Conservation (phyloP, 2,888 invertebrate species). For the Oxycera nigricornis region DNA sequence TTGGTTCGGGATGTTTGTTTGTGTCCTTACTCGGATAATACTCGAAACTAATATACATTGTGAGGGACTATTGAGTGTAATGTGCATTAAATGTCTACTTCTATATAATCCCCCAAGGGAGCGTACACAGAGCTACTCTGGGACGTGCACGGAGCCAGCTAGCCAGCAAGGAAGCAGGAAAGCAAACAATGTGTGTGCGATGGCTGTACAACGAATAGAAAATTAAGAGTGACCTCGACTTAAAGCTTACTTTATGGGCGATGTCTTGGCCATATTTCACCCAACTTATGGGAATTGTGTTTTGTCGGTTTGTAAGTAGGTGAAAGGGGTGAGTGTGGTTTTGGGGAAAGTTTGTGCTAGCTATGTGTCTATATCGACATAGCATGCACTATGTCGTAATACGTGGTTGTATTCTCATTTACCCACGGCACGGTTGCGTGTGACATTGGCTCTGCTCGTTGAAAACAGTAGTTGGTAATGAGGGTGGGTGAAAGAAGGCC, state of each 20-base stretch:
- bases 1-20: conserved; percentile 36
- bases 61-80: conserved; percentile 36
- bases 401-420: background rate
- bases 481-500: background rate
- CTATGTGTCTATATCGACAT: background rate
- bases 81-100: conserved; percentile 36
- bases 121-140: background rate
- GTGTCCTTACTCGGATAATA: conserved; percentile 32
- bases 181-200: background rate
- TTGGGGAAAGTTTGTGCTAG: background rate
- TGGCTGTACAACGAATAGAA: background rate
- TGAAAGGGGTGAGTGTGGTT: conserved; percentile 1
- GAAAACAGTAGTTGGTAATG: background rate
- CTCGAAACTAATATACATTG: conserved; percentile 35
- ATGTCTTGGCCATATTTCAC: conserved; percentile 27
- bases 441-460: background rate
- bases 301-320: conserved; percentile 14
- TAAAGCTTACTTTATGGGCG: conserved; percentile 28
- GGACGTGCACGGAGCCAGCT: background rate
- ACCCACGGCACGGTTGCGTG: conserved; percentile 4
- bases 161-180: background rate
- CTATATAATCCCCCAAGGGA: conserved; percentile 18
- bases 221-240: conserved; percentile 39
- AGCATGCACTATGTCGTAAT: background rate
- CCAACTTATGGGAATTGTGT: conserved; percentile 16